A percentile compares a stretch with the other conserved stretches of the same genome.
Conservation (phyloP, 2,888 invertebrate genomes). For the Plagodis dolabraria region DNA sequence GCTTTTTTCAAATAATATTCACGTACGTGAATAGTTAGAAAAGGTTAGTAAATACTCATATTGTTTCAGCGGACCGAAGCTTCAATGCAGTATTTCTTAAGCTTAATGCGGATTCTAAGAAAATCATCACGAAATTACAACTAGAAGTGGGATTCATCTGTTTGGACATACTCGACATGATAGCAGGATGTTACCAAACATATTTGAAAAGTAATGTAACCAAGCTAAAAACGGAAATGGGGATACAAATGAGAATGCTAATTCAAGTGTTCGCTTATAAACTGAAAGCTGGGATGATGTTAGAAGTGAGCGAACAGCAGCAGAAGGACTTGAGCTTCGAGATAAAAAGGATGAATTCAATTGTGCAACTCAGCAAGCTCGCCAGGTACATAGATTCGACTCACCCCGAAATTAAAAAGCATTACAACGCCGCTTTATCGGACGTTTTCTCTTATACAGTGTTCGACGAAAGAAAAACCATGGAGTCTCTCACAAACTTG, state of each 20-base stretch:
- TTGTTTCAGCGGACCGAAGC: slow-evolving; percentile 38
- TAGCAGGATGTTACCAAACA: slow-evolving; percentile 50
- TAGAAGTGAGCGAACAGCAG: slow-evolving; percentile 69
- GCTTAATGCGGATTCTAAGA: slow-evolving; percentile 33
- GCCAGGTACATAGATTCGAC: slow-evolving; percentile 33
- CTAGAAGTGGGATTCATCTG: slow-evolving; percentile 57
- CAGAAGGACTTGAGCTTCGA: slow-evolving; percentile 65
- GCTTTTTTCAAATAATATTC: too few relatives aligned
- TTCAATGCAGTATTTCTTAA: slow-evolving; percentile 34
- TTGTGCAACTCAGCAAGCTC: slow-evolving; percentile 58
- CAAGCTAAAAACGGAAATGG: slow-evolving; percentile 42
- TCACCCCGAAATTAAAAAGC: slow-evolving; percentile 37
- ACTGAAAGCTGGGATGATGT: slow-evolving; percentile 27
- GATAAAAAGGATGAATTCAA: slow-evolving; percentile 60
- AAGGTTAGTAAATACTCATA: not conserved
- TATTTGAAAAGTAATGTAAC: slow-evolving; percentile 37
- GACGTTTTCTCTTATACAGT: slow-evolving; percentile 46
- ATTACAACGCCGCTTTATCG: slow-evolving; percentile 39
- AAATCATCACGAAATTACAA: slow-evolving; percentile 51
- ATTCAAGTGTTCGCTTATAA: slow-evolving; percentile 48
- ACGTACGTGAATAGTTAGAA: too few relatives aligned
- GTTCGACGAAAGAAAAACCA: slow-evolving; percentile 51
- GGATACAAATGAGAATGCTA: slow-evolving; percentile 45
- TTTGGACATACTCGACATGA: slow-evolving; percentile 57
- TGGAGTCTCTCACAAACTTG: slow-evolving; percentile 47